Conservation (phyloP, 2,113 vertebrate genomes). For the Hydrochoerus hydrochaeris region DNA sequence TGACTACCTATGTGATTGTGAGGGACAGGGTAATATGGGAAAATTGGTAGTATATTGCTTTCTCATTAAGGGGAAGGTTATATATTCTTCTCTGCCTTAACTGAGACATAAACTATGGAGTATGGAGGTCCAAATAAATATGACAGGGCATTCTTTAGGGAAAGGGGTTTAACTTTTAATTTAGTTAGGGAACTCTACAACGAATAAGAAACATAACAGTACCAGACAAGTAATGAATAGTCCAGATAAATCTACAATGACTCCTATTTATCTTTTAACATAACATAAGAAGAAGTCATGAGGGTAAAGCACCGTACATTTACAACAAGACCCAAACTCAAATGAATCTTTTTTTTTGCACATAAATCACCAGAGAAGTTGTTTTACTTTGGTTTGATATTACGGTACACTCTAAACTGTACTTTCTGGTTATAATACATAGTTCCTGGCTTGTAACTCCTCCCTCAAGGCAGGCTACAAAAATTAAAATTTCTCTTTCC, state of each 20-base stretch:
- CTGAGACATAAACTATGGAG: not conserved
- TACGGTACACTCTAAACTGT: not conserved
- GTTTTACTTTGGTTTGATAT: not conserved
- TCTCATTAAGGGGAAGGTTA: not conserved
- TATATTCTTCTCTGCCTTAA: not conserved
- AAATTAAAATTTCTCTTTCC: not conserved
- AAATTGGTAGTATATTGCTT: not conserved
- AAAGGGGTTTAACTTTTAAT: not conserved
- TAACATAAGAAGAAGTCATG: not conserved
- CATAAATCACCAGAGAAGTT: not conserved
- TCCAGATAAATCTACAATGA: not conserved
- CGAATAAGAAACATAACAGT: slow-evolving; percentile 1
- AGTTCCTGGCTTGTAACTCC: not conserved
- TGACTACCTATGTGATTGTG: not conserved
- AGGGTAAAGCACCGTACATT: slow-evolving; percentile 26
- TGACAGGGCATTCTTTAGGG: not conserved
- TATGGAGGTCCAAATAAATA: not conserved
- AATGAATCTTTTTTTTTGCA: not conserved
- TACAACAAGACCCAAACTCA: not conserved
- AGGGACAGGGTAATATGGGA: not conserved
- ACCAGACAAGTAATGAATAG: not conserved
- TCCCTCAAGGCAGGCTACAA: not conserved
- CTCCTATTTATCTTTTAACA: slow-evolving; percentile 22
- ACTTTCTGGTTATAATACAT: not conserved
- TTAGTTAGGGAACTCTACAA: not conserved